These are phyloP conservation scores for Neria commutata DNA, from an alignment of 2,888 invertebrate genomes.

Conservation along the genomic window DNA sequence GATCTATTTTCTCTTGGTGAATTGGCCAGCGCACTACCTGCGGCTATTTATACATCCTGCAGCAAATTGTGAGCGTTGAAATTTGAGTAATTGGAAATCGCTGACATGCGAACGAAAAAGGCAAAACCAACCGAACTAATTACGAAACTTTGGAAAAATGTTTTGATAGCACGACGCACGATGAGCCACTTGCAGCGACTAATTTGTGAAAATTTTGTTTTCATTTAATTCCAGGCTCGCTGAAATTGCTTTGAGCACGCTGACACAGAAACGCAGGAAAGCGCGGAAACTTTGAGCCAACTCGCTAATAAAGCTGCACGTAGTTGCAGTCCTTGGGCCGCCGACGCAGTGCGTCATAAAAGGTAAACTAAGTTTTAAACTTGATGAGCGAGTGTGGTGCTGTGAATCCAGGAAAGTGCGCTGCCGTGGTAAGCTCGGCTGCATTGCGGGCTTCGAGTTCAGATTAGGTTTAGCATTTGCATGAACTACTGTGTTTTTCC, in stretches of 20 bases:
- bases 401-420: too few species aligned
- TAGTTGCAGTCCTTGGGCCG: not conserved
- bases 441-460: too few species aligned
- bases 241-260: not conserved
- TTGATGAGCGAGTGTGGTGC: not conserved
- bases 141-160: not conserved
- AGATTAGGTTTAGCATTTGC: too few species aligned
- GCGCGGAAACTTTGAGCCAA: not conserved
- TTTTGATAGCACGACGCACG: not conserved
- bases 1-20: too few species aligned
- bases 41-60: not conserved
- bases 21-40: too few species aligned
- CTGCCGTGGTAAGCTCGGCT: too few species aligned
- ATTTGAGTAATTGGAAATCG: not conserved
- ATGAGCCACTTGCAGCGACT: not conserved
- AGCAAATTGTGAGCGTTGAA: not conserved
- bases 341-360: constrained; percentile 29
- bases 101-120: not conserved
- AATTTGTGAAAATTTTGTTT: not conserved
- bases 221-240: constrained; percentile 4
- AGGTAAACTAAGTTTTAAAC: constrained; percentile 21
- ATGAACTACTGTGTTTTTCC: too few species aligned
- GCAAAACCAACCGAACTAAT: not conserved
- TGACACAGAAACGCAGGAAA: not conserved
- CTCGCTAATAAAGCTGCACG: too few species aligned